phyloP scores from a whole-genome alignment of 2,113 vertebrate species.

The Tragelaphus imberbis region DNA sequence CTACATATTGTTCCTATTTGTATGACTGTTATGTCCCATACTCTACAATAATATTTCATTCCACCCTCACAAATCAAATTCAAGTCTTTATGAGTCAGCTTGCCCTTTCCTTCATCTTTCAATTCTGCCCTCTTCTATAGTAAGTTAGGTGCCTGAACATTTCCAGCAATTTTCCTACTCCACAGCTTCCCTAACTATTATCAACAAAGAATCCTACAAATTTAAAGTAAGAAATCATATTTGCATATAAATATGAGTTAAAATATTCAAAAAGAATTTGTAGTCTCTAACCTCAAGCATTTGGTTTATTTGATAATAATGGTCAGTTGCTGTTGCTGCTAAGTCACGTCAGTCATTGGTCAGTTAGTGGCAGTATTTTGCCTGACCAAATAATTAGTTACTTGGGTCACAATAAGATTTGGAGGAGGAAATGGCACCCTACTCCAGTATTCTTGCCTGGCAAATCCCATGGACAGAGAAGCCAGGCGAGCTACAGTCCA shows the following conservation, averaged over 20 bases:
- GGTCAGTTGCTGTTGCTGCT: neutral
- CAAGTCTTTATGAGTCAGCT: neutral
- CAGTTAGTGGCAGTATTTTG: neutral
- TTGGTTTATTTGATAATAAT: neutral
- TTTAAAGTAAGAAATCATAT: neutral
- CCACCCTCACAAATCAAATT: slow-evolving; percentile 33
- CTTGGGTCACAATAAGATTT: no score
- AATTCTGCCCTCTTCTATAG: neutral
- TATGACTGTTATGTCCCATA: neutral
- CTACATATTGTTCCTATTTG: slow-evolving; percentile 15
- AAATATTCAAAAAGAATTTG: neutral
- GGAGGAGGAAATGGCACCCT: no score
- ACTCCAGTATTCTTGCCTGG: no score
- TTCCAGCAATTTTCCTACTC: neutral
- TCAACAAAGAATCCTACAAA: neutral
- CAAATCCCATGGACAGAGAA: no score
- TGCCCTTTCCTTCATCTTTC: neutral
- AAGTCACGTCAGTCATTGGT: neutral
- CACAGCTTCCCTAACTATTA: neutral
- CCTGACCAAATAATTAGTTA: no score
- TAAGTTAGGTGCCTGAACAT: neutral
- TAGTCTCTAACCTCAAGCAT: neutral
- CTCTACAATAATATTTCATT: slow-evolving; percentile 20
- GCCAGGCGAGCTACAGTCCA: no score
- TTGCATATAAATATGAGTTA: neutral